Evolutionary conservation across 2,888 invertebrate genomes (phyloP), one percentile per base, ranked within the genome.

Genomic region (Podotricha telesiphe): DNA sequence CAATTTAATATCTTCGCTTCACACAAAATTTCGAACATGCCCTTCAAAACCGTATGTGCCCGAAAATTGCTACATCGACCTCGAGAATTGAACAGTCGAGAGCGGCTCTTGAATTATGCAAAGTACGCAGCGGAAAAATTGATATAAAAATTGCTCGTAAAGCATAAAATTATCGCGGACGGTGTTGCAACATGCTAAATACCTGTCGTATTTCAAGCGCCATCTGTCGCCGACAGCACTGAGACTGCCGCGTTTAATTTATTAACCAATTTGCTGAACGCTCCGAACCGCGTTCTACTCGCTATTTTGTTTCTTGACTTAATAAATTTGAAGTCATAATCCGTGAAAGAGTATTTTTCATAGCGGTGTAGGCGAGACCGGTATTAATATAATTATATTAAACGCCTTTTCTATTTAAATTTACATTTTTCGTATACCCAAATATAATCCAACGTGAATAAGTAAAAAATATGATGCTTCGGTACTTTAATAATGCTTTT

Each of bases 171-270:
- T 91, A 91, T 88, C 87, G 87, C 77, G 83, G 85, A 86, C 88
- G 87, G 85, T 91, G 88, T 89, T 90, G 91, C 91, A 89, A 89
- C 91, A 90, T 84, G 88, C 89, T 91, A 91, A 91, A 91, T 91
- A 91, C 91, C 91, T 91, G 91, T 91, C 89, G 91, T 91, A 91
- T 88, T 89, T 92, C 90, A 92, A 73, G 83, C 91, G 88, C 89
- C 91, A 91, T 88, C 91, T 92, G 91, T 87, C 87, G 86, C 75
- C 87, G 91, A 92, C 91, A 87, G 88, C 85, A 82, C 82, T 82
- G 88, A 91, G 88, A 90, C 89, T 90, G 89, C 87, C 86, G 86
- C 86, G 87, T 91, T 90, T 89, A 91, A 91, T 91, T 91, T 91
- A 91, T 91, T 91, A 91, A 89, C 90, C 91, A 91, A 91, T 91